phyloP scores from a whole-genome alignment of 2,797 vertebrate species.

The Carduelis carduelis region DNA sequence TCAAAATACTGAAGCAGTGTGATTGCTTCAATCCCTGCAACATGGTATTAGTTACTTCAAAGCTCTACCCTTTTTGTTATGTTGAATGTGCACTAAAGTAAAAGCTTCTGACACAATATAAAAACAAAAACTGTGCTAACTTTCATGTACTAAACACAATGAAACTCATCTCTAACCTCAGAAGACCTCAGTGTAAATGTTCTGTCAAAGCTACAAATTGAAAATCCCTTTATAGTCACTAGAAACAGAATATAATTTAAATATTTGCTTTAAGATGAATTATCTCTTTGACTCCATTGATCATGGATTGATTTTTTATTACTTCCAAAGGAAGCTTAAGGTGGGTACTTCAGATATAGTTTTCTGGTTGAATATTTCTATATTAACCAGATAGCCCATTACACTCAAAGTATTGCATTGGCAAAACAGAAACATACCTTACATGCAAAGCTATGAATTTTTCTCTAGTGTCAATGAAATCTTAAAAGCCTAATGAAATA shows the following conservation, averaged over 20 bases:
- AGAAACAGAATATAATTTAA: not conserved
- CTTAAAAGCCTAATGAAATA: not conserved
- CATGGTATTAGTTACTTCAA: not conserved
- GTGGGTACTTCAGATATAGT: not conserved
- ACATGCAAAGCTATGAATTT: not conserved
- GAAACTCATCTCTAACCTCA: not conserved
- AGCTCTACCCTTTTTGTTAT: not conserved
- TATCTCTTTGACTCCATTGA: not conserved
- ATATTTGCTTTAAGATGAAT: not conserved
- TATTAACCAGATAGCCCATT: not conserved
- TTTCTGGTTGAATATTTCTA: not conserved
- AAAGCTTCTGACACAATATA: not conserved
- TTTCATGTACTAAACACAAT: not conserved
- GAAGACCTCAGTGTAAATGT: not conserved
- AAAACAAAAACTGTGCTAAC: not conserved
- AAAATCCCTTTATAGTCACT: not conserved
- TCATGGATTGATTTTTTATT: not conserved
- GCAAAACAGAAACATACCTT: not conserved
- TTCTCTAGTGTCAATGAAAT: not conserved
- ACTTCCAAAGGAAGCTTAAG: not conserved
- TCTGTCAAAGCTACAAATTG: not conserved
- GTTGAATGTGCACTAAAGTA: not conserved
- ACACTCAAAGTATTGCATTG: not conserved
- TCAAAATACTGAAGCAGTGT: not conserved
- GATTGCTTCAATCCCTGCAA: not conserved